Evolutionary conservation across 2,888 invertebrate species (phyloP), one percentile per base, ranked within the genome.

Genomic region (Syrista parreyssii): DNA sequence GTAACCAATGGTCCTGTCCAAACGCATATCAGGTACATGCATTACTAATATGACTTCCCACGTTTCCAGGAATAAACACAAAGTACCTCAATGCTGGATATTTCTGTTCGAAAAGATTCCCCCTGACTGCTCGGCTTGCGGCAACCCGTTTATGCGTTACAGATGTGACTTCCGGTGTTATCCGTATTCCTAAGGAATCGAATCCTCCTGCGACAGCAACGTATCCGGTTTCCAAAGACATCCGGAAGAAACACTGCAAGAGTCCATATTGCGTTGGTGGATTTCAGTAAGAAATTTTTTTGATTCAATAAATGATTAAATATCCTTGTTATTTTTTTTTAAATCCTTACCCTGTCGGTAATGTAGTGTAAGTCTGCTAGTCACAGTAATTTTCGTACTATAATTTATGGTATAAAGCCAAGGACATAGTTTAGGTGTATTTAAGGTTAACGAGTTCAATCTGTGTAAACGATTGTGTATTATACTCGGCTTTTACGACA

Each of bases 131-230:
- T 85, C 87, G 1, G 75, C 74, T 12, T 89, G 89, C 75, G 76
- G 72, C n/a, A 80, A 83, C 80, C 85, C 87, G 4, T 78, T 87
- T n/a, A 77, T 83, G 23, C 82, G 81, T 30, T 84, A 84, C 71
- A 84, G 78, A 32, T 90, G 90, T 74, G 86, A 88, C 72, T 71
- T 83, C 23, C 77, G 77, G 15, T 90, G 90, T 81, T 81, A 84
- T 55, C 55, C 55, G 23, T 55, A 55, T 55, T 55, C 55, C 55
- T 71, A 71, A 32, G 71, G 71, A 71, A 71, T 6, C 33, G 30
- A 71, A 30, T 33, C 12, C 15, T 9, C 71, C 33, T 15, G 23
- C 11, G 33, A 31, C 71, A 71, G 71, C 9, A 11, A 71, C 31
- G 71, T 33, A 71, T 33, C 71, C 31, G 33, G 71, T 12, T 33